Percentiles rank a stretch among this genome's conserved stretches.
Evolutionary conservation across 2,888 invertebrate genomes (phyloP).

Genomic region (Serrognathus titanus): DNA sequence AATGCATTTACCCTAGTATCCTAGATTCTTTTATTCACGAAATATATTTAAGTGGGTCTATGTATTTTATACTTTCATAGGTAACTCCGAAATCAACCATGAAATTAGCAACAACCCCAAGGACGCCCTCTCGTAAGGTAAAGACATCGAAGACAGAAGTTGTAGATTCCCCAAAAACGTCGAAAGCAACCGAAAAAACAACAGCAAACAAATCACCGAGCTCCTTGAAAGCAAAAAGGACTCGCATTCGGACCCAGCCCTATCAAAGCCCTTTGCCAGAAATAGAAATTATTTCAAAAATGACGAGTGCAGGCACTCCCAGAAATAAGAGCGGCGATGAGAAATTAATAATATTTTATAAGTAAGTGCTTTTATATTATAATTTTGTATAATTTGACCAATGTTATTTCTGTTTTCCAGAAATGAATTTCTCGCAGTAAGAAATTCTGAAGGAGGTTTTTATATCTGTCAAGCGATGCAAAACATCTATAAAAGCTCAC

Average conservation of each 20-base stretch:
- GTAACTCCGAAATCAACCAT: slow-evolving; percentile 46
- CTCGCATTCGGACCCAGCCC: slow-evolving; percentile 67
- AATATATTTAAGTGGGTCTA: no score
- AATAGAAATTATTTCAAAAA: slow-evolving; percentile 71
- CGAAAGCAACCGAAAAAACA: slow-evolving; percentile 33
- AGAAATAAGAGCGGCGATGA: slow-evolving; percentile 63
- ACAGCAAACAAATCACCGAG: slow-evolving; percentile 48
- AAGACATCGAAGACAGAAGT: slow-evolving; percentile 47
- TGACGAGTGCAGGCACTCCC: slow-evolving; percentile 61
- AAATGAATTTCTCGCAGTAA: slow-evolving; percentile 86
- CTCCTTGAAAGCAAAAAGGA: slow-evolving; percentile 39
- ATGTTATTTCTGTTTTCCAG: slow-evolving; percentile 43
- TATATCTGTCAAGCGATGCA: slow-evolving; percentile 87
- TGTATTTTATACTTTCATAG: slow-evolving; percentile 9
- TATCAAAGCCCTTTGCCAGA: slow-evolving; percentile 83
- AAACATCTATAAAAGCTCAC: slow-evolving; percentile 83
- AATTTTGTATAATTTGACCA: no score
- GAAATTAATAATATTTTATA: slow-evolving; percentile 82
- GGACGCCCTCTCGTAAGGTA: slow-evolving; percentile 54
- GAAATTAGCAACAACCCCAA: slow-evolving; percentile 57
- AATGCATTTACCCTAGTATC: no score
- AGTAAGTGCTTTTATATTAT: slow-evolving; percentile 53
- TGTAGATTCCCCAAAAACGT: slow-evolving; percentile 41
- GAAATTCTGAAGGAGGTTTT: slow-evolving; percentile 85
- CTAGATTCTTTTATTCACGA: no score